Base-by-base conservation (phyloP, 1,140 invertebrate species). In the Drosophila pectinifera region DNA sequence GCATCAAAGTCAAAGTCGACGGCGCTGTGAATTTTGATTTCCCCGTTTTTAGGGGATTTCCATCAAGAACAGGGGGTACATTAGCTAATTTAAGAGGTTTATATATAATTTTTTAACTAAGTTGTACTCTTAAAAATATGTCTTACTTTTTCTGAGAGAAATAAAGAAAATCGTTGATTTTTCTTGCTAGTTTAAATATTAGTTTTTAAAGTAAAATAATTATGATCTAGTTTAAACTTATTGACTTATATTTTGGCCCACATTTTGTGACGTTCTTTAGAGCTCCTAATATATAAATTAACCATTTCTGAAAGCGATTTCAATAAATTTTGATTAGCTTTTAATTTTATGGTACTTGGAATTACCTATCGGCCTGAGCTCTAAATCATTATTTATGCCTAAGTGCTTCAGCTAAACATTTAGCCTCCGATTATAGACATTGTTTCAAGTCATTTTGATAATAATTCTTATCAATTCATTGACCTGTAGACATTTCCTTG, bases 1-100 rank as follows among this genome's bases (percentile, higher is more conserved):
- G 77, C 83, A 79, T 88, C 80, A 89, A 88, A 88, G 83, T 88
- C 83, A 88, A 88, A 88, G 83, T 89, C 83, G 57, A 46, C 55
- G 43, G 55, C 70, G 45, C 20, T 59, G 70, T 67, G 49, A 81
- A 78, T 74, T 74, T 81, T 70, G 57, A 56, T 67, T 80, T 59
- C 64, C 51, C 42, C 45, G 42, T 49, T 67, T 39, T 76, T 43
- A 79, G 43, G 45, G 61, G 64, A n/a, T 64, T 51, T 43, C 65
- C 39, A 59, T 58, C 34, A 11, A 22, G 38, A 13, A 11, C 10
- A 10, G 28, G 3, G 48, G 43, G 63, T 74, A 63, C 8, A n/a
- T 74, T 11, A 26, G 10, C 55, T 83, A 14, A 10, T 18, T 16
- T 3, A 26, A n/a, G 0, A 0, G 1, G 11, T 26, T 38, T 38